Evolutionary conservation across 2,888 invertebrate genomes (phyloP), one percentile per base, ranked within the genome.

Genomic region (Diarsia mendica): DNA sequence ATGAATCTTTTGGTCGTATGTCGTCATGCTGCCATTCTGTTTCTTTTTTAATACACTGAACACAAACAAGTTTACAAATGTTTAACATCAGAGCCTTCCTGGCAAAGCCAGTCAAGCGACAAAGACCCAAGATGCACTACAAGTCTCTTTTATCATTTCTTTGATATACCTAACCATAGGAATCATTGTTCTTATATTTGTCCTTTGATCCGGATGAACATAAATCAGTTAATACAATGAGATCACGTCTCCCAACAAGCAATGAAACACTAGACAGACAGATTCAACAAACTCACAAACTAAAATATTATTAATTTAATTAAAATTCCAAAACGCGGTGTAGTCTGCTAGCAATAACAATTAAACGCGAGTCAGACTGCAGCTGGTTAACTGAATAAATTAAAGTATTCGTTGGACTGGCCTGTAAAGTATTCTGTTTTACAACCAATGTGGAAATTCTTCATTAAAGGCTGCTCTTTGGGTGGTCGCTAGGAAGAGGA

Each of bases 301-400:
- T 85, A 81, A 83, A 81, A 77, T 85, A 85, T 76, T 85, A 85
- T 76, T 85, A 85, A 73, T 85, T 83, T 83, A 81, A 83, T 83
- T 83, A 83, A 83, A 83, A 77, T 73, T 85, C 67, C 82, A 77
- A 73, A 85, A 82, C 67, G 67, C 71, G 18, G 58, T 80, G 70
- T 85, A 68, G 72, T 73, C 85, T 85, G 82, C 72, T 48, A 68
- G 82, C 70, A 85, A 85, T 83, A 83, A 83, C 71, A 83, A 83
- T 81, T 85, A 83, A 85, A 82, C 44, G 67, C 58, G 53, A 80
- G 77, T 73, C 77, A 83, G 82, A 77, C 82, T 83, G 85, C 85
- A 85, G 77, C 63, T 70, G 65, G 77, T 66, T 85, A 81, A 82
- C 82, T 73, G 85, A 85, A 83, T 83, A 83, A 76, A 83, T 83